phyloP scores from a whole-genome alignment of 2,888 invertebrate genomes.

The Megamerina dolium region DNA sequence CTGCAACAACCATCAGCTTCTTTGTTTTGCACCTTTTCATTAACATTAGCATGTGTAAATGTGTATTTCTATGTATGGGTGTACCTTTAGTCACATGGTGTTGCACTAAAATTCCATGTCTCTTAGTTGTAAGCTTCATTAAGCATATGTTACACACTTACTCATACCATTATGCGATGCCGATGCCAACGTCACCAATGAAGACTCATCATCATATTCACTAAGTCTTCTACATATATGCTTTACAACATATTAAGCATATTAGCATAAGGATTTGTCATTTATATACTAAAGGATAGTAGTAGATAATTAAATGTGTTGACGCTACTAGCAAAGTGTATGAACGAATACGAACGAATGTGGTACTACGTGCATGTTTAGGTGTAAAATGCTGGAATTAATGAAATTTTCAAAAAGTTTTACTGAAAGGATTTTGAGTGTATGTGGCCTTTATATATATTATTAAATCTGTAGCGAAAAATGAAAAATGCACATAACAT shows the following conservation, averaged over 20 bases:
- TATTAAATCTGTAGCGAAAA: conserved; percentile 6
- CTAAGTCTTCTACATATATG: no score
- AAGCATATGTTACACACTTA: conserved; percentile 35
- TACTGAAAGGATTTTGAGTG: conserved; percentile 9
- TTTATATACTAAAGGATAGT: conserved; percentile 33
- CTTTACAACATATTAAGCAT: conserved; percentile 35
- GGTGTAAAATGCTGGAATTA: conserved; percentile 29
- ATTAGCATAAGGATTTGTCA: conserved; percentile 45
- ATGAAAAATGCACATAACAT: no score
- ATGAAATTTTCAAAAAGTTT: conserved; percentile 34
- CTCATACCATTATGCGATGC: no score
- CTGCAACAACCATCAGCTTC: conserved; percentile 4
- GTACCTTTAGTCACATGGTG: no score
- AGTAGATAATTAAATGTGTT: conserved; percentile 42
- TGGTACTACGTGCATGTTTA: conserved; percentile 8
- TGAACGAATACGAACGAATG: no score
- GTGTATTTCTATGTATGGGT: no score
- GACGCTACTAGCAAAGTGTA: conserved; percentile 4
- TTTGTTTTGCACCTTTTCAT: conserved; percentile 1
- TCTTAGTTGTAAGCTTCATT: conserved; percentile 40
- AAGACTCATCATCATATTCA: no score
- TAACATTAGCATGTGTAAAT: no score
- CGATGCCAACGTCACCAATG: no score
- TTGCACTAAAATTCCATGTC: no score
- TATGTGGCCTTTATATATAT: conserved; percentile 1